Percentiles rank a stretch among this genome's conserved stretches.
These are phyloP conservation scores for Acanthosepion lycidas DNA, from an alignment of 2,888 invertebrate genomes.

Conservation along the genomic window DNA sequence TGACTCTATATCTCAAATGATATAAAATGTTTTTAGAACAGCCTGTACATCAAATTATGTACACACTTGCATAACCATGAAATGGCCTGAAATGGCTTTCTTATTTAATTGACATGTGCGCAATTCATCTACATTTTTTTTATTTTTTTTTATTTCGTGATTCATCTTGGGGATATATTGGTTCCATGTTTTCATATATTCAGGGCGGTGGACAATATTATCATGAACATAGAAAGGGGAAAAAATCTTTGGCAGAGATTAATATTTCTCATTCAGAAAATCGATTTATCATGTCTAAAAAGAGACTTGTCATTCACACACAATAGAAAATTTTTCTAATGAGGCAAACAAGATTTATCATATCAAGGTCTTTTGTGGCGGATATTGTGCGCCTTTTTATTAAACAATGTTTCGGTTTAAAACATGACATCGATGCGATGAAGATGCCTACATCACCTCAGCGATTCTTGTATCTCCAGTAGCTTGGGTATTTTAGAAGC, in stretches of 20 bases:
- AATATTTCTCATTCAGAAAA: neutral
- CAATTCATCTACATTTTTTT: neutral
- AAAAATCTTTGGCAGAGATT: neutral
- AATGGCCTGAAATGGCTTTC: neutral
- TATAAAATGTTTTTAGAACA: too few species aligned
- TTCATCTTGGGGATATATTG: neutral
- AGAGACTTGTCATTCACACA: neutral
- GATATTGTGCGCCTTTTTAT: neutral
- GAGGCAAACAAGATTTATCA: slow-evolving; percentile 4
- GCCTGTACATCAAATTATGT: neutral
- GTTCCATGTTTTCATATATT: neutral
- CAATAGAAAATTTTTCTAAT: neutral
- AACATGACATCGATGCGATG: too few species aligned
- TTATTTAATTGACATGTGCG: neutral
- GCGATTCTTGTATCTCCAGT: neutral
- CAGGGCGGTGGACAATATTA: neutral
- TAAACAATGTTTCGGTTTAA: neutral
- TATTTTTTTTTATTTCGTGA: neutral
- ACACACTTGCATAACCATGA: neutral
- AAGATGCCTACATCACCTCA: neutral
- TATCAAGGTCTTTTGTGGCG: neutral
- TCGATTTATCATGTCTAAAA: neutral
- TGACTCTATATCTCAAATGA: too few species aligned
- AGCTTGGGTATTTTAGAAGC: too few species aligned
- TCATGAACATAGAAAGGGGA: neutral